These are phyloP conservation scores for Paedocypris sp. DNA, from an alignment of 2,113 vertebrate genomes.

Conservation along the genomic window DNA sequence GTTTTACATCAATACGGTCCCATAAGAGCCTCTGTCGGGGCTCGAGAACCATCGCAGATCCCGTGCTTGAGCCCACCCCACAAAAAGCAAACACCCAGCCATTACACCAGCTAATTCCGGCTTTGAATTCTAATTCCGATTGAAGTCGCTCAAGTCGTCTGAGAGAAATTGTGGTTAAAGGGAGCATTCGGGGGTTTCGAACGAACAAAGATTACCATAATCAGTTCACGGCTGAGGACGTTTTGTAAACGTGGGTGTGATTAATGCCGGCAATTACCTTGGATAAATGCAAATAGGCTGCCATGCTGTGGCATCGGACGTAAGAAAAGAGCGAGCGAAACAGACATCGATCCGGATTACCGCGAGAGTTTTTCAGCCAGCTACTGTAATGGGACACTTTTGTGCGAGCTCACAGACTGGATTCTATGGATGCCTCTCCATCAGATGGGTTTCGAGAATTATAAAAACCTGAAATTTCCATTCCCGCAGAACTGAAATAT, in stretches of 20 bases:
- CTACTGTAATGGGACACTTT: not conserved
- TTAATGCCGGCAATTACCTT: slow-evolving; percentile 56
- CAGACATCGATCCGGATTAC: slow-evolving; percentile 33
- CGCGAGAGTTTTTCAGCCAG: not conserved
- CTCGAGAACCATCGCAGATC: slow-evolving; percentile 1
- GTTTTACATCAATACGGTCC: slow-evolving; percentile 54
- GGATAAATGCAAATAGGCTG: slow-evolving; percentile 49
- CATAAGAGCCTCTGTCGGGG: slow-evolving; percentile 19
- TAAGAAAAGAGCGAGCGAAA: not conserved
- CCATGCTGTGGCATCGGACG: slow-evolving; percentile 5
- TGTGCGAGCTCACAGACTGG: not conserved
- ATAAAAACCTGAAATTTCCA: slow-evolving; percentile 8
- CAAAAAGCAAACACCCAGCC: slow-evolving; percentile 38
- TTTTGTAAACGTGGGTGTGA: slow-evolving; percentile 48
- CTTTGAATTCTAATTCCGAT: slow-evolving; percentile 24
- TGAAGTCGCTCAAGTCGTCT: slow-evolving; percentile 46
- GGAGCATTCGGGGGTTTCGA: slow-evolving; percentile 39
- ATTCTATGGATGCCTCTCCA: slow-evolving; percentile 7
- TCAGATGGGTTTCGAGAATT: not conserved
- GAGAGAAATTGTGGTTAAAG: slow-evolving; percentile 40
- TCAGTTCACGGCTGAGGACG: slow-evolving; percentile 52
- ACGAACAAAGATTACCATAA: slow-evolving; percentile 52
- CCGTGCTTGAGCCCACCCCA: slow-evolving; percentile 18
- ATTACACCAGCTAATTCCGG: slow-evolving; percentile 45
- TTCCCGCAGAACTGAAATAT: not conserved